Percentiles rank a stretch among this genome's conserved stretches.
phyloP scores from a whole-genome alignment of 2,113 vertebrate species.

The Cyanistes caeruleus region DNA sequence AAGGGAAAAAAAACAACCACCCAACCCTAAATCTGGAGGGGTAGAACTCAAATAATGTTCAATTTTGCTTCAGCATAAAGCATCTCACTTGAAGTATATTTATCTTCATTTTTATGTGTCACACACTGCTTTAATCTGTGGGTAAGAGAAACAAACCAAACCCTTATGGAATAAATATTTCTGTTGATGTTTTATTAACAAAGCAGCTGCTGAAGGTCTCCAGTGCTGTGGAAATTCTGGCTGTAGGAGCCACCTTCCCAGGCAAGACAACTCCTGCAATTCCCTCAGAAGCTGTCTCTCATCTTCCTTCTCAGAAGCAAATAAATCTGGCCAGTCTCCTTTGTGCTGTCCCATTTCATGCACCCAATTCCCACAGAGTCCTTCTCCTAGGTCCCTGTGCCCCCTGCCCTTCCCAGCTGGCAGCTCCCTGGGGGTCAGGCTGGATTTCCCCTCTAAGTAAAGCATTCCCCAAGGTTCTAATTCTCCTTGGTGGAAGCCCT shows the following conservation, averaged over 20 bases:
- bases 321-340: not conserved
- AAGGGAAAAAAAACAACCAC: not conserved
- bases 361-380: not conserved
- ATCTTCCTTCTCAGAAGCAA: not conserved
- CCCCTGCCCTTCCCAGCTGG: not conserved
- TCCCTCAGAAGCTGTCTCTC: not conserved
- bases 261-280: not conserved
- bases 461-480: not conserved
- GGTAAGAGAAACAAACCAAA: not conserved
- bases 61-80: not conserved
- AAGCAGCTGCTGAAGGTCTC: not conserved
- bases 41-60: not conserved
- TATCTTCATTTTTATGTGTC: not conserved
- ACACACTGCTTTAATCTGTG: not conserved
- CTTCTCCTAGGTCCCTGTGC: not conserved
- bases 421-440: not conserved
- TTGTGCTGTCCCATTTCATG: fast-evolving
- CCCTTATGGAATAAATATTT: not conserved
- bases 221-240: not conserved
- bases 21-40: not conserved
- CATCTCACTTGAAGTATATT: not conserved
- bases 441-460: not conserved
- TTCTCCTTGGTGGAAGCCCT: not conserved
- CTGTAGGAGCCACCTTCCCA: not conserved
- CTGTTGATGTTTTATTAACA: not conserved